phyloP scores from a whole-genome alignment of 1,140 invertebrate species.

The Panagrolaimus sp. region DNA sequence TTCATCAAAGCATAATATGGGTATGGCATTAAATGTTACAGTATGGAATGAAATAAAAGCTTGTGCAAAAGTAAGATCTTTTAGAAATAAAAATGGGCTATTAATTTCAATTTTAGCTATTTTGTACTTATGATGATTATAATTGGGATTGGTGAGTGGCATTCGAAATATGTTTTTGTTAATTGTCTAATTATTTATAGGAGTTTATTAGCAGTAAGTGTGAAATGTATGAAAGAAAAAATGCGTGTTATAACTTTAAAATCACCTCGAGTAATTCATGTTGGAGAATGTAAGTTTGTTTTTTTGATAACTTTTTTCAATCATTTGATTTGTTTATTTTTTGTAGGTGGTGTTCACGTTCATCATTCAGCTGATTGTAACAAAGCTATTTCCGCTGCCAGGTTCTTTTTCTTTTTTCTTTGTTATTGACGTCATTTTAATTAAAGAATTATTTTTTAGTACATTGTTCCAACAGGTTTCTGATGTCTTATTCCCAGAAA shows the following conservation, averaged over 20 bases:
- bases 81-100: slow-evolving; percentile 23
- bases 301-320: too few relatives aligned
- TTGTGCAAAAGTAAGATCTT: slow-evolving; percentile 67
- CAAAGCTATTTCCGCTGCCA: slow-evolving; percentile 22
- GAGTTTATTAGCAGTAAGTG: slow-evolving; percentile 61
- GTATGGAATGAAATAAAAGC: slow-evolving; percentile 77
- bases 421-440: slow-evolving; percentile 22
- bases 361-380: slow-evolving; percentile 35
- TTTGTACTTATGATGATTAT: slow-evolving; percentile 95
- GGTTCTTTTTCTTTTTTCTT: not conserved
- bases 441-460: slow-evolving; percentile 66
- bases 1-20: slow-evolving; percentile 91
- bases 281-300: slow-evolving; percentile 98
- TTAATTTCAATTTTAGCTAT: slow-evolving; percentile 62
- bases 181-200: too few relatives aligned
- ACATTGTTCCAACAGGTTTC: slow-evolving; percentile 67
- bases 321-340: too few relatives aligned
- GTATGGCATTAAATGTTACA: slow-evolving; percentile 81
- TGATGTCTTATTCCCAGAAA: slow-evolving; percentile 72
- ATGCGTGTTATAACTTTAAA: slow-evolving; percentile 59
- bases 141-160: slow-evolving; percentile 85
- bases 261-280: slow-evolving; percentile 76
- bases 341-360: slow-evolving; percentile 56
- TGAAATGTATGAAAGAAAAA: slow-evolving; percentile 65
- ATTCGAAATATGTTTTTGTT: too few relatives aligned